phyloP scores from a whole-genome alignment of 2,797 vertebrate species.

The Sternarchorhynchus goeldii region DNA sequence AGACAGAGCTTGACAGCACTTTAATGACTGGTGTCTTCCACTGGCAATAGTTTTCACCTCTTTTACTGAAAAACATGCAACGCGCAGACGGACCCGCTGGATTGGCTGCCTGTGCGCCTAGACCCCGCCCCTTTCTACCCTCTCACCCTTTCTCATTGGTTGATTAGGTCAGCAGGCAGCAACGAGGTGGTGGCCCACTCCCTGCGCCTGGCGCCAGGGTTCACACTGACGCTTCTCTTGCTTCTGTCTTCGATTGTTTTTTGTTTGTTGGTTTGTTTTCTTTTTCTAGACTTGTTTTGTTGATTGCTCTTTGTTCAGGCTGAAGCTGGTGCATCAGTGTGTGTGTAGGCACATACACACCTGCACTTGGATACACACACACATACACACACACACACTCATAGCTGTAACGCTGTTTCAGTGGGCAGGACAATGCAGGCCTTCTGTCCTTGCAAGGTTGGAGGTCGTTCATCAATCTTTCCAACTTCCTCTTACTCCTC shows the following conservation, averaged over 20 bases:
- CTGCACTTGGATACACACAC: too few species aligned
- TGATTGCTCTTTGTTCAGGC: not conserved
- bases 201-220: not conserved
- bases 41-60: not conserved
- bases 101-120: not conserved
- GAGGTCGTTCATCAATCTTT: slow-evolving; percentile 20
- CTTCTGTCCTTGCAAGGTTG: not conserved
- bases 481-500: not conserved
- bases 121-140: not conserved
- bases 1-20: not conserved
- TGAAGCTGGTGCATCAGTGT: too few species aligned
- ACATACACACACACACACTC: too few species aligned
- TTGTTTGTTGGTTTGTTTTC: not conserved
- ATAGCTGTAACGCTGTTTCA: not conserved
- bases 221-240: not conserved
- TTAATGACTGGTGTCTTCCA: not conserved
- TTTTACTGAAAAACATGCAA: too few species aligned
- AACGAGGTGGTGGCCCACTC: slow-evolving; percentile 32
- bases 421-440: slow-evolving; percentile 1
- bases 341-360: too few species aligned
- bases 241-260: not conserved
- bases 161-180: slow-evolving; percentile 16
- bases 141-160: not conserved
- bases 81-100: not conserved
- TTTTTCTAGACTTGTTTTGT: not conserved